Evolutionary conservation across 2,888 invertebrate genomes (phyloP), one percentile per base, ranked within the genome.

Genomic region (Sisyra nigra): DNA sequence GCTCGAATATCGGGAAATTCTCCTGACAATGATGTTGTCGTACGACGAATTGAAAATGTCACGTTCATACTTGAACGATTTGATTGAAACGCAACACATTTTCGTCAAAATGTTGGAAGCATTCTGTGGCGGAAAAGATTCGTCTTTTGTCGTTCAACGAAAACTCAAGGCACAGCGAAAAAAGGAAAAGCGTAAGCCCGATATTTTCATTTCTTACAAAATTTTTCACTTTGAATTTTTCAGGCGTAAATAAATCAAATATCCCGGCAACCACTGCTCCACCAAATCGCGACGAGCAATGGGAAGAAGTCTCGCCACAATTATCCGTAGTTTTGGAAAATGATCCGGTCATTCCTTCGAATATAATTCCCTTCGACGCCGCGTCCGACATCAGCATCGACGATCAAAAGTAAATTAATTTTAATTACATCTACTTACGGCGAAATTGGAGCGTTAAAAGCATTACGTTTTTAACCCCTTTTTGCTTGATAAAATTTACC

Each of bases 1-100:
- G 37, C 69, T 86, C 52, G 96, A 97, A 63, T 94, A 94, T 61
- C 73, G 96, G 48, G 96, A 97, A 63, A 78, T 91, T 51, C 75
- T 91, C 55, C 66, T 91, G 44, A 73, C 76, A 41, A 74, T 91
- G 50, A 65, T 94, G 54, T 69, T 83, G 50, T 78, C 76, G 54
- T 97, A 80, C 64, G 82, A 92, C 57, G 84, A 89, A 56, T 65
- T 74, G 51, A 83, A 85, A 67, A 83, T 89, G 76, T 84, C 92
- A 46, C 77, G 80, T 54, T 68, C 72, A 2, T 94, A 84, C 61
- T 67, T 96, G 49, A 76, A 79, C 49, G 94, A 96, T 65, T 68
- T 96, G 44, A 68, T 93, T 6, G 88, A 92, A 62, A 86, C 91
- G 0, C 80, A 81, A 34, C 92, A 96, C 61, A 69, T 92, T 46